Evolutionary conservation across 2,113 vertebrate species (phyloP), one percentile per base, ranked within the genome.

Genomic region (Spea bombifrons): DNA sequence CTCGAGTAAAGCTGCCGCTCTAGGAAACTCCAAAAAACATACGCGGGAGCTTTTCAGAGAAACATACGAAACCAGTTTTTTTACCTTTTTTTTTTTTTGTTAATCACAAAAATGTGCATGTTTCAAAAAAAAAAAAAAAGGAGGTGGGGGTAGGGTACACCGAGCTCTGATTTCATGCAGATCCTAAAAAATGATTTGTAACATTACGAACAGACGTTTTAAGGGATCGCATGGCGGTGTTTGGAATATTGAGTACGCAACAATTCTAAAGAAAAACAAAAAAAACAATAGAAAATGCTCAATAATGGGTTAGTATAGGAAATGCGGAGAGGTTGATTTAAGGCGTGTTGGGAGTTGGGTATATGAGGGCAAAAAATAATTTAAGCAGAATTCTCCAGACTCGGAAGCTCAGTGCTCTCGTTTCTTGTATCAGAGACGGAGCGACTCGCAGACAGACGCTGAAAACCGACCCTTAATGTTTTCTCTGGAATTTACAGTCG

Each of bases 101-200:
- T 79, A 73, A 79, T 59, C 47, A 80, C 64, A 73, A 73, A 73
- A 80, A 80, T 73, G 72, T 80, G 77, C 64, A 61, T 59, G 16
- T 80, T 73, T 69, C 44, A 73, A 48, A 80, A 68, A 53, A n/a
- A 4, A 61, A 17, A 15, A 30, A 30, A 30, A 30, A 16, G 8
- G 16, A 16, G 9, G 4, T 3, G 50, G 77, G 52, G 48, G 71
- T 43, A n/a, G 70, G 63, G 15, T 48, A 50, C 46, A 46, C 7
- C 16, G 8, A 59, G 69, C 69, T 73, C 68, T 66, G 45, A 73
- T 73, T 73, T 73, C 64, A 43, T n/a, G 63, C 49, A 5, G 17
- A 80, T 67, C 16, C 71, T 67, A 57, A 67, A 30, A 30, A 80
- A 66, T 66, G 44, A 73, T 73, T 59, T 67, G 61, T n/a, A 55